Evolutionary conservation across 64 coral and sea anemone species (phyloP), one percentile per base, ranked within the genome.

Genomic region (Dendrophyllia cribrosa): DNA sequence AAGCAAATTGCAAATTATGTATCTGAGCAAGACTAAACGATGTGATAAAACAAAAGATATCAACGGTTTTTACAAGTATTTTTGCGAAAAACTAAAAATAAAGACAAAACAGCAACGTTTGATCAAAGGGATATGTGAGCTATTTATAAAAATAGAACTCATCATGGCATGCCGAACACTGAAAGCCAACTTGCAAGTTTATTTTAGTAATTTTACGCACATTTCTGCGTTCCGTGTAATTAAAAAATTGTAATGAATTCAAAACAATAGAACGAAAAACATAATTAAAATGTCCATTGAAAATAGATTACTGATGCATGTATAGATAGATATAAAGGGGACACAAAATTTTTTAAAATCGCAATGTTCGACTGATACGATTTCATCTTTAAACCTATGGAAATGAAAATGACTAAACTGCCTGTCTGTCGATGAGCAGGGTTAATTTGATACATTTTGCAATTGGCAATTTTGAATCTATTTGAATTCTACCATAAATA

Each of bases 241-340:
- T 71, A 21, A 71, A 71, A 71, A 71, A 70, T 70, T 70, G 67
- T 70, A 70, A 70, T 70, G 7, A 70, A 34, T 34, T 34, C 34
- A 34, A 34, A 34, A 34, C 67, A 34, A 43, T 43, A 70, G 34
- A 70, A 13, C 7, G 68, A 25, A 44, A 69, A 25, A 24, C 4
- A 24, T 15, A 26, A 22, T 9, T 22, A 5, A 69, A 69, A 8
- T 43, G 68, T 10, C 11, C 3, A 10, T 1, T 8, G 12, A 71
- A 71, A 71, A 71, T 71, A 34, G 34, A 34, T 34, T 34, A 34
- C 34, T 34, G 34, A 34, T 34, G 25, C 9, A 43, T 6, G 25
- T 34, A 43, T 6, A n/a, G 23, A 34, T 3, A 26, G 23, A 70
- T 19, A 26, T 20, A 34, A 71, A 11, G 34, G 34, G 34, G 34